A percentile compares a stretch with the other conserved stretches of the same genome.
phyloP scores from a whole-genome alignment of 2,113 vertebrate species.

The Macroglossus sobrinus region DNA sequence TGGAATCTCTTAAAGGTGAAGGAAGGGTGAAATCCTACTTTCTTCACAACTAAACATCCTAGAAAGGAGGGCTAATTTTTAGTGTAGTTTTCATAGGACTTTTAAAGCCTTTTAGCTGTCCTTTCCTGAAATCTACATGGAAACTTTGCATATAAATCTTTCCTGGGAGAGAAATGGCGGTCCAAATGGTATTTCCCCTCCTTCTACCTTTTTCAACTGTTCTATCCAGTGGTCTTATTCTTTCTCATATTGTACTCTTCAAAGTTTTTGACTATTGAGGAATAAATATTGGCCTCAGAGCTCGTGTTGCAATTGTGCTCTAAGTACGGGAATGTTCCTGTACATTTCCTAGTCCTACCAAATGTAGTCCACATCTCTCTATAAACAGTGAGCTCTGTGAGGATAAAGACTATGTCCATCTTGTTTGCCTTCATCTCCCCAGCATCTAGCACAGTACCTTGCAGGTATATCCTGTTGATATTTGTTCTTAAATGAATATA shows the following conservation, averaged over 20 bases:
- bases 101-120: not conserved
- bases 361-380: not conserved
- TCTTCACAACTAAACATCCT: not conserved
- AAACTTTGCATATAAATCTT: not conserved
- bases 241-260: not conserved
- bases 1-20: not conserved
- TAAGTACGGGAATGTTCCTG: not conserved
- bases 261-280: not conserved
- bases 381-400: not conserved
- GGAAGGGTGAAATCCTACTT: not conserved
- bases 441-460: not conserved
- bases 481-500: not conserved
- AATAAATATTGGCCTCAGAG: not conserved
- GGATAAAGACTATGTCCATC: too few relatives aligned
- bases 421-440: not conserved
- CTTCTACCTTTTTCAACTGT: not conserved
- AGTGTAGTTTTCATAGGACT: not conserved
- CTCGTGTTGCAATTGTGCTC: not conserved
- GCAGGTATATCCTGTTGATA: not conserved
- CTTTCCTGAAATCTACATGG: not conserved
- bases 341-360: not conserved
- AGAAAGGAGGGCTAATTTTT: not conserved
- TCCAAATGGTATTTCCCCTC: not conserved
- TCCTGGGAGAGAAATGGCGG: not conserved
- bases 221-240: not conserved